phyloP scores from a whole-genome alignment of 1,140 invertebrate genomes.

The Heterodera schachtii region DNA sequence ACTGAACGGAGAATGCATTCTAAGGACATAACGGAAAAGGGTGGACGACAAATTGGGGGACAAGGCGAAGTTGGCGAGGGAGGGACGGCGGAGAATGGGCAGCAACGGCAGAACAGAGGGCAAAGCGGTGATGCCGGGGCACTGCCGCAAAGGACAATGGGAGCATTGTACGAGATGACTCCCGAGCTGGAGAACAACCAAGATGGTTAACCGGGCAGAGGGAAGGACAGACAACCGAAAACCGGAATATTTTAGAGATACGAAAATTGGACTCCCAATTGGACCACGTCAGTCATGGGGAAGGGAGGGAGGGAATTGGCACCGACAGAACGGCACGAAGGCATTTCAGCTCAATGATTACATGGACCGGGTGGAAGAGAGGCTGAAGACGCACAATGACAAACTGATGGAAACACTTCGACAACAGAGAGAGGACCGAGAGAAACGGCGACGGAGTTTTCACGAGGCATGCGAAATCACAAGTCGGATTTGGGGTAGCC shows the following conservation, averaged over 20 bases:
- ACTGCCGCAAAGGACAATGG: conserved; percentile 5
- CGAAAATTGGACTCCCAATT: conserved; percentile 54
- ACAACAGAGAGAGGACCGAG: conserved; percentile 53
- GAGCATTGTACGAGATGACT: conserved; percentile 19
- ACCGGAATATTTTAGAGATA: conserved; percentile 39
- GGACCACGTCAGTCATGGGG: conserved; percentile 33
- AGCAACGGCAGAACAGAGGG: too few relatives aligned
- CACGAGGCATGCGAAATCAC: conserved; percentile 41
- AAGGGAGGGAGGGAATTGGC: not conserved
- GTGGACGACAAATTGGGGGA: too few relatives aligned
- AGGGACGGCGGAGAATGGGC: not conserved
- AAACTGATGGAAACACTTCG: conserved; percentile 48
- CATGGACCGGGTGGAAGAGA: conserved; percentile 53
- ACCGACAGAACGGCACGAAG: too few relatives aligned
- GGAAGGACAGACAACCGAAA: not conserved
- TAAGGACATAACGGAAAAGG: not conserved
- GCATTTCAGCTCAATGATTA: conserved; percentile 41
- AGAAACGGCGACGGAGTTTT: conserved; percentile 56
- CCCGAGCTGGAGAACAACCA: conserved; percentile 26
- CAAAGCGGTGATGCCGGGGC: not conserved
- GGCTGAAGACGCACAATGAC: conserved; percentile 49
- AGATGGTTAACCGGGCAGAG: conserved; percentile 2
- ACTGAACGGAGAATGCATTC: not conserved
- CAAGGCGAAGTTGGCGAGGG: too few relatives aligned
- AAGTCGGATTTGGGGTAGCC: not conserved